Conservation (phyloP, 2,113 vertebrate species). For the Taxidea taxus region DNA sequence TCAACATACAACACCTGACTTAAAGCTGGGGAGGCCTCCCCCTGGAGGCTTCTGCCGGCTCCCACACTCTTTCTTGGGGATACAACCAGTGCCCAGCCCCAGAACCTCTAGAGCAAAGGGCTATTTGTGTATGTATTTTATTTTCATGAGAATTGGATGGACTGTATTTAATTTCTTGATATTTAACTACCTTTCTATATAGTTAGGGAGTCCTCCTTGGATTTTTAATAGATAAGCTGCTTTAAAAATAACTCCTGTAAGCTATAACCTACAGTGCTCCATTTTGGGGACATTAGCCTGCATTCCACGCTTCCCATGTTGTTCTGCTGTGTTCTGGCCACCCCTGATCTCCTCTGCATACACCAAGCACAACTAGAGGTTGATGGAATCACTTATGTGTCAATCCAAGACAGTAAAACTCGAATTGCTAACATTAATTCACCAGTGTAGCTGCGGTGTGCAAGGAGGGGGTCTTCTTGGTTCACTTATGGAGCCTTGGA, state of each 20-base stretch:
- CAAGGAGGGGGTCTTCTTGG: background rate
- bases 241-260: background rate
- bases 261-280: rapidly evolving
- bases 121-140: too few species aligned
- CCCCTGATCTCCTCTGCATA: rapidly evolving
- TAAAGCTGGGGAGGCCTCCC: rapidly evolving
- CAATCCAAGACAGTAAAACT: background rate
- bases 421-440: background rate
- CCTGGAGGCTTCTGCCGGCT: background rate
- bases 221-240: background rate
- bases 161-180: background rate
- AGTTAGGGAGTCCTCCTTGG: background rate
- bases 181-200: background rate
- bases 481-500: slow-evolving; percentile 20
- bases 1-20: background rate
- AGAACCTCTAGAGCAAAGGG: background rate
- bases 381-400: rapidly evolving
- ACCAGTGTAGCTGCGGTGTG: background rate
- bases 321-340: background rate
- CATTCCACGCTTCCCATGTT: rapidly evolving
- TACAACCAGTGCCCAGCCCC: background rate
- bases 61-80: background rate
- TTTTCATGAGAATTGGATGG: background rate
- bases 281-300: rapidly evolving
- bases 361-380: background rate